Base-by-base conservation (phyloP, 2,797 vertebrate species). In the Danio kyathit region DNA sequence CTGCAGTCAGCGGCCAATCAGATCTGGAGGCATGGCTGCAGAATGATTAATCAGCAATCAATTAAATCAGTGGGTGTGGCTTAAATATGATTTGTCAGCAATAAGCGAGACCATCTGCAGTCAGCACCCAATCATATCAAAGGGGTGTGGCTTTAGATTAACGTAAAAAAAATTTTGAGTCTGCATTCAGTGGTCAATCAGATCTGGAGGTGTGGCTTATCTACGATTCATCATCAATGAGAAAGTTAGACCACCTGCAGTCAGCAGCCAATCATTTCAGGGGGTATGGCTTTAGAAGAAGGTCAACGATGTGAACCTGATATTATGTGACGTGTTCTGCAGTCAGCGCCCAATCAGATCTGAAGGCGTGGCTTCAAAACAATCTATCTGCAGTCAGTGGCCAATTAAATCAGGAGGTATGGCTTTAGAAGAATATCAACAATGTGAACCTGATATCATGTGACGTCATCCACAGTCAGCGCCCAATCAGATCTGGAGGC, bases 71-170 rank as follows among this genome's bases (percentile, higher is more conserved):
- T 17, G 57, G 57, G 63, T 0, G 2, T 43, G 63, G 9, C 38
- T 41, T 99, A 95, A 99, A 93, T 98, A 99, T 91, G 98, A 99
- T n/a, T n/a, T 89, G 89, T 99, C 97, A 1, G 99, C 97, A 29
- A 99, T 98, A 90, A 97, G 95, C 90, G 99, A 98, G 91, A 98
- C 11, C 1, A 5, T n/a, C 5, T 64, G 63, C 49, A 57, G 49
- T 17, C n/a, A 56, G 13, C 1, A 89, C 83, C 87, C 85, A 21
- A 51, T 44, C 11, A 48, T 12, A 61, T 43, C 63, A 61, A 21
- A 17, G 0, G 12, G 38, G 38, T 4, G 61, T 41, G 61, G 40
- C 61, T n/a, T 41, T 40, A 4, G 7, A 7, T 9, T 0, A 41
- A 41, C 13, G 0, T 44, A 6, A n/a, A n/a, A n/a, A n/a, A n/a